Percentiles rank a stretch among this genome's conserved stretches.
phyloP scores from a whole-genome alignment of 1,140 invertebrate species.

The Drosophila sproati region DNA sequence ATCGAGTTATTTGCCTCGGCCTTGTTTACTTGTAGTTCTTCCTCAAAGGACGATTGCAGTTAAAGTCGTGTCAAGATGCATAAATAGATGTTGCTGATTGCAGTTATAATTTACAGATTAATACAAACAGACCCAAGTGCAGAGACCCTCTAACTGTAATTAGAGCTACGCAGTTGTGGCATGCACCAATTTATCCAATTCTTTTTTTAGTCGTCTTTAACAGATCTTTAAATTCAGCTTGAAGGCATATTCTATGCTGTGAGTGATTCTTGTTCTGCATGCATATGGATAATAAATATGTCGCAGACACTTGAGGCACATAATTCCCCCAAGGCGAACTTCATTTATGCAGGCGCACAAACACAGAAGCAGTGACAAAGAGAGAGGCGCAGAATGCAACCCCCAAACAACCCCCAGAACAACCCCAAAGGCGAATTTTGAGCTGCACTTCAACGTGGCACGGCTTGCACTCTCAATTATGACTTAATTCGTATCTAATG shows the following conservation, averaged over 20 bases:
- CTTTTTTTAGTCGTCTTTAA: conserved; percentile 22
- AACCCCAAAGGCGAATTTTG: conserved; percentile 31
- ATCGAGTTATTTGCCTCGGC: too few species aligned
- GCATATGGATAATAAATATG: conserved; percentile 72
- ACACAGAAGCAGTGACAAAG: conserved; percentile 2
- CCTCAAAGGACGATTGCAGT: too few species aligned
- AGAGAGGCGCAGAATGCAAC: conserved; percentile 18
- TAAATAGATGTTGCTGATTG: too few species aligned
- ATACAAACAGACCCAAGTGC: background rate
- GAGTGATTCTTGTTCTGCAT: conserved; percentile 47
- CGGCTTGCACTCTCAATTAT: conserved; percentile 79
- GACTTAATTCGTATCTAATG: conserved; percentile 84
- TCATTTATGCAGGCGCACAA: conserved; percentile 59
- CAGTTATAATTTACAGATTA: too few species aligned
- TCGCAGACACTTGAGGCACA: conserved; percentile 69
- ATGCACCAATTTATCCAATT: conserved; percentile 26
- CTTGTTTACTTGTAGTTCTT: too few species aligned
- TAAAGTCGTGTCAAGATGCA: too few species aligned
- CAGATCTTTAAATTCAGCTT: conserved; percentile 57
- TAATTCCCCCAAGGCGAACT: conserved; percentile 35
- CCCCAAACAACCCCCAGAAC: conserved; percentile 14
- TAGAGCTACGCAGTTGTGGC: conserved; percentile 47
- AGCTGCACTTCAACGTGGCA: conserved; percentile 66
- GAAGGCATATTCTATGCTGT: conserved; percentile 50
- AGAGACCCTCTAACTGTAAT: conserved; percentile 64